Conservation (phyloP, 2,888 invertebrate genomes). For the Apomyelois bistriatella region DNA sequence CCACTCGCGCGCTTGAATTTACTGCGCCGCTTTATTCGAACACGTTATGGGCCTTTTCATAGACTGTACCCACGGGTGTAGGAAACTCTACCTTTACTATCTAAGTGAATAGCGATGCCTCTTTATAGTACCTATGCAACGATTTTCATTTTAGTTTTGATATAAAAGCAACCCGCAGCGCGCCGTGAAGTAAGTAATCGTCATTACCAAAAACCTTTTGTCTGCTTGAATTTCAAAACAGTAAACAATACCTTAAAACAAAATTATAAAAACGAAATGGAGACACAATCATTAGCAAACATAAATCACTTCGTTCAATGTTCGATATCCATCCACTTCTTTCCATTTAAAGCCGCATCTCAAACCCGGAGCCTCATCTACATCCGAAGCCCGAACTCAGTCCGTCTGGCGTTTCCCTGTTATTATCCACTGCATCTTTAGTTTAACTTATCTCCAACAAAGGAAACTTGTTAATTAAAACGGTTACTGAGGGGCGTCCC, state of each 20-base stretch:
- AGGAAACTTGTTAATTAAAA: slow-evolving; percentile 25
- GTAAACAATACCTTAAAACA: not conserved
- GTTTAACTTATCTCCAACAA: slow-evolving; percentile 9
- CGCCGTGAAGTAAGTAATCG: too few species aligned
- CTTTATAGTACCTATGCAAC: not conserved
- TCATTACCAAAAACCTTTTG: not conserved
- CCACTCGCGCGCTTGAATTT: slow-evolving; percentile 45
- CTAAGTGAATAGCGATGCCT: slow-evolving; percentile 2
- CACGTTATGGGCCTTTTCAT: slow-evolving; percentile 12
- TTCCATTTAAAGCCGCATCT: slow-evolving; percentile 4
- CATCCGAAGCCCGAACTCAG: slow-evolving; percentile 1
- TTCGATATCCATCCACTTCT: slow-evolving; percentile 1
- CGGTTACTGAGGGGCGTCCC: slow-evolving; percentile 20
- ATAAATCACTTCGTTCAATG: slow-evolving; percentile 2
- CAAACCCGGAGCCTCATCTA: slow-evolving; percentile 7
- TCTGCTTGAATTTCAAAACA: not conserved
- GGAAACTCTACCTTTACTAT: slow-evolving; percentile 6
- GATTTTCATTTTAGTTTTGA: not conserved
- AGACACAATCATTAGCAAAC: slow-evolving; percentile 8
- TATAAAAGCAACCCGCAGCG: not conserved
- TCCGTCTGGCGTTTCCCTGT: slow-evolving; percentile 5
- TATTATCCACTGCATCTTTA: slow-evolving; percentile 9
- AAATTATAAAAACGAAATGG: not conserved
- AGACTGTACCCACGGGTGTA: slow-evolving; percentile 8
- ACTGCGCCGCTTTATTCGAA: slow-evolving; percentile 25